Conservation (phyloP, 2,888 invertebrate genomes). For the Priapulus caudatus region DNA sequence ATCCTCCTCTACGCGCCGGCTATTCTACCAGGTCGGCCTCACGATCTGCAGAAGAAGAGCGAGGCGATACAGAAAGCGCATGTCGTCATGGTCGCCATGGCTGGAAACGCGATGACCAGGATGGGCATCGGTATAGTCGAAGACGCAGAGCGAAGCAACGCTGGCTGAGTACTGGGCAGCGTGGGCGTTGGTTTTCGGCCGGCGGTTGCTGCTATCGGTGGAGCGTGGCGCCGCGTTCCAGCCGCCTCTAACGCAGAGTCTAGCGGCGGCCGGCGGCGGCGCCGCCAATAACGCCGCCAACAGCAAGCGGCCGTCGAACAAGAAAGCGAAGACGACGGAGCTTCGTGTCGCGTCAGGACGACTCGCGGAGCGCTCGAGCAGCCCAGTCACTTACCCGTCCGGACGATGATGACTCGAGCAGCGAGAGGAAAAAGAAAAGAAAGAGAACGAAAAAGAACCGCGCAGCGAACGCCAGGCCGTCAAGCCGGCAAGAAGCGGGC, state of each 20-base stretch:
- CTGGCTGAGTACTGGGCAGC: conserved; percentile 2
- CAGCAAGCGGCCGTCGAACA: neutral
- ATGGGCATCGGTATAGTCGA: conserved; percentile 51
- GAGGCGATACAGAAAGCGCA: conserved; percentile 90
- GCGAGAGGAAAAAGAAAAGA: conserved; percentile 17
- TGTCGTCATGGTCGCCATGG: conserved; percentile 83
- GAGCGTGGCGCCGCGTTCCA: neutral
- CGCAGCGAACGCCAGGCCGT: neutral
- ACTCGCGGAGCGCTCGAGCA: conserved; percentile 68
- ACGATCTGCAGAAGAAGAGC: conserved; percentile 92
- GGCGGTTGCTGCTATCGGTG: conserved; percentile 42
- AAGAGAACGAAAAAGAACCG: conserved; percentile 23
- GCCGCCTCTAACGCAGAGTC: neutral
- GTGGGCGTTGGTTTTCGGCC: conserved; percentile 13
- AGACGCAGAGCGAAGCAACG: neutral
- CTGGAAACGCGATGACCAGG: conserved; percentile 73
- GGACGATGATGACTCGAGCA: conserved; percentile 59
- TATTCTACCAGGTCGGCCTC: too few relatives aligned
- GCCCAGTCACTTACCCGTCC: conserved; percentile 86
- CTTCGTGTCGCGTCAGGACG: conserved; percentile 34
- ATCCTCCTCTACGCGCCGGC: too few relatives aligned
- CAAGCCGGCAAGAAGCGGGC: conserved; percentile 1
- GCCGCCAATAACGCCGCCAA: neutral
- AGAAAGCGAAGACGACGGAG: conserved; percentile 42
- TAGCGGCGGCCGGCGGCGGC: neutral